Conservation (phyloP, 2,113 vertebrate species). For the Numida meleagris region DNA sequence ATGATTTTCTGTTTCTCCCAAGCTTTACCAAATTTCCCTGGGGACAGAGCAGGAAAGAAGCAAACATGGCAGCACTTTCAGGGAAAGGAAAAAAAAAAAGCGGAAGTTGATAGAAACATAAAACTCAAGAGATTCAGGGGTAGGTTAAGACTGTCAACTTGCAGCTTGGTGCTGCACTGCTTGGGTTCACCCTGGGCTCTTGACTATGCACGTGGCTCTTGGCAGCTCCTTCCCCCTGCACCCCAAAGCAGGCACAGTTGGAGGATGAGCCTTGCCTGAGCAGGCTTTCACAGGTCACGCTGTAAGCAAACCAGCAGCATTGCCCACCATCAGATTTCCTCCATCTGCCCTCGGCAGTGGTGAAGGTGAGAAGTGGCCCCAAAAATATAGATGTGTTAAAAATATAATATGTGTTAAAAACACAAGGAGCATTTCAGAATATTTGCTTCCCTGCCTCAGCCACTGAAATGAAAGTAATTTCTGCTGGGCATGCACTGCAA, state of each 20-base stretch:
- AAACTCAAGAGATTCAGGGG: not conserved
- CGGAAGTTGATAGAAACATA: not conserved
- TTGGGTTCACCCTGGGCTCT: fast-evolving
- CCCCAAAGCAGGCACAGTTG: not conserved
- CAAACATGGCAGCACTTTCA: fast-evolving
- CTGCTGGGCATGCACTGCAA: not conserved
- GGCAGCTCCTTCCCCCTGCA: not conserved
- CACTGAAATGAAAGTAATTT: not conserved
- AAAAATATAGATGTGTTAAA: not conserved
- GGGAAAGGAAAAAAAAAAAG: not conserved
- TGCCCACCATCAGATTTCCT: not conserved
- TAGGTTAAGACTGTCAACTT: not conserved
- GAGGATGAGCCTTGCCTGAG: fast-evolving
- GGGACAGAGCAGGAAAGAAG: not conserved
- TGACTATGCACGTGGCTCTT: fast-evolving
- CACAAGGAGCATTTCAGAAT: not conserved
- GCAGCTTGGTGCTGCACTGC: not conserved
- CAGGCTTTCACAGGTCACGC: not conserved
- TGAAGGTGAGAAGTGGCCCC: not conserved
- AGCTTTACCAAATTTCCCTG: not conserved
- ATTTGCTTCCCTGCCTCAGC: not conserved
- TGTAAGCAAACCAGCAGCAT: fast-evolving
- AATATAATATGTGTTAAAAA: not conserved
- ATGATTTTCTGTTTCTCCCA: not conserved
- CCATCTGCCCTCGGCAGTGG: not conserved